Evolutionary conservation across 2,888 invertebrate species (phyloP), one percentile per base, ranked within the genome.

Genomic region (Pristionchus maxplancki): DNA sequence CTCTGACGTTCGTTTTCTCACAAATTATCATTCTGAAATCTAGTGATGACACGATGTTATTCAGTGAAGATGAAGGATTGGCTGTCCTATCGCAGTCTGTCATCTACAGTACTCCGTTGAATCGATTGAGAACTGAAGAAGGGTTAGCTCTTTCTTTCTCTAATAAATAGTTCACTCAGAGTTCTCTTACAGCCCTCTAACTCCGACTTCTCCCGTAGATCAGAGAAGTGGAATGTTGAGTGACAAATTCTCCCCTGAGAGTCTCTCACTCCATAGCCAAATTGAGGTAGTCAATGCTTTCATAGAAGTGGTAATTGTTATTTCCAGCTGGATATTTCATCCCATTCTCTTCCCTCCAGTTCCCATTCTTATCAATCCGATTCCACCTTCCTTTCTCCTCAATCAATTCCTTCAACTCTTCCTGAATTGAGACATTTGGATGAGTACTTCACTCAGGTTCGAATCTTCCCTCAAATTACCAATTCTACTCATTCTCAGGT

Each of bases 51-150:
- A 17, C 37, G 31, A 20, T 24, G 37, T 37, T 71, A 94, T 95
- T 95, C 96, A 98, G 97, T 95, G 98, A 98, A 94, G 96, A 97
- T 93, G 98, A 98, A 95, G 98, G 98, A 11, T 96, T 96, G 86
- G 97, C 98, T 92, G 97, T 98, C 97, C 96, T 97, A 95, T 97
- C 97, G 89, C 98, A 98, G 95, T 97, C 97, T 87, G 98, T 97
- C 97, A 96, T 98, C 53, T 98, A 98, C 48, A 40, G 28, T 53
- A 53, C 34, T 83, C 82, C 31, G 3, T 34, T 53, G 44, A 78
- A 20, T 0, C 37, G 78, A 48, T 48, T 48, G 28, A 78, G 44
- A 48, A 44, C n/a, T 48, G 44, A 78, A 28, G 78, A 78, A 28
- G 44, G 78, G 78, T 78, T 17, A 31, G 67, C 13, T n/a, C n/a